A percentile compares a stretch with the other conserved stretches of the same genome.
These are phyloP conservation scores for Bucorvus abyssinicus DNA, from an alignment of 2,797 vertebrate genomes.

Conservation along the genomic window DNA sequence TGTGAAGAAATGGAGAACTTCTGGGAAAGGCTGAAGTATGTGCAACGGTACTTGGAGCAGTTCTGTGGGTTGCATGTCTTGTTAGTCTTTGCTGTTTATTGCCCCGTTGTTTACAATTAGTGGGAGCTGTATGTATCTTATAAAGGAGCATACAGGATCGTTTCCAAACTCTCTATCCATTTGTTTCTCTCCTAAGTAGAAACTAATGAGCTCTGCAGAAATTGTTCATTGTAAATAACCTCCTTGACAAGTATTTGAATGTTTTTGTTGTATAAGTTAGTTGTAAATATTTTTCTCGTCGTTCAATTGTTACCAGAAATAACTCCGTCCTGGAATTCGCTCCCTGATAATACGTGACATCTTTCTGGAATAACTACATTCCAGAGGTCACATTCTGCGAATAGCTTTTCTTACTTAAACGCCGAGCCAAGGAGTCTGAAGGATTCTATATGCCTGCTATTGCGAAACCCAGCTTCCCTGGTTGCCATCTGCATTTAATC, in stretches of 20 bases:
- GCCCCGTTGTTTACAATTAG: constrained; percentile 4
- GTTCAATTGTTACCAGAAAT: constrained; percentile 53
- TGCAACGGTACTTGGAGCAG: neutral
- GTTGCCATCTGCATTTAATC: constrained; percentile 58
- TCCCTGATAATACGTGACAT: constrained; percentile 40
- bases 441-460: constrained; percentile 12
- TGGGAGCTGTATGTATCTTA: constrained; percentile 11
- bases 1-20: constrained; percentile 4
- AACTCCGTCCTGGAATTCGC: constrained; percentile 28
- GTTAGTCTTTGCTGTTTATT: constrained; percentile 19
- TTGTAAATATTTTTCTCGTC: constrained; percentile 40
- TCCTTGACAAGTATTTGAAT: constrained; percentile 9
- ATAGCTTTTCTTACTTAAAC: constrained; percentile 53
- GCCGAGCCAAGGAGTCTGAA: constrained; percentile 49
- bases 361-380: constrained; percentile 51
- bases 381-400: constrained; percentile 58
- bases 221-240: constrained; percentile 11
- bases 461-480: neutral
- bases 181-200: constrained; percentile 30
- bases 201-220: constrained; percentile 28
- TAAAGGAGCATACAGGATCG: constrained; percentile 10
- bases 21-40: neutral
- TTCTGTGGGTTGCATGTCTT: neutral
- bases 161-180: constrained; percentile 23
- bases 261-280: constrained; percentile 7